Conservation (phyloP, 1,140 invertebrate genomes). For the Diorhabda sublineata region DNA sequence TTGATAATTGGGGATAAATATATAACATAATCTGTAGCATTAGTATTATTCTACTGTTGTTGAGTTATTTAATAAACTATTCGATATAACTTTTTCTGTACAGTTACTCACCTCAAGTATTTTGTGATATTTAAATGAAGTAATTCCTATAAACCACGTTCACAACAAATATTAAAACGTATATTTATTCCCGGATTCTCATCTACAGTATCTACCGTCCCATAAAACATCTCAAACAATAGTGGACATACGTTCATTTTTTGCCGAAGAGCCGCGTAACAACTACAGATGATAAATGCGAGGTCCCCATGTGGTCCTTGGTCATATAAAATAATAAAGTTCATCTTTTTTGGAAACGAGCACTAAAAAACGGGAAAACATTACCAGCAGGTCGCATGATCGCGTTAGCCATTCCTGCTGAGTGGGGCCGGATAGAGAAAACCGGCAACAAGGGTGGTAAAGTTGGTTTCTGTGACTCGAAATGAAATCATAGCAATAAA, state of each 20-base stretch:
- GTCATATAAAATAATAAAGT: conserved; percentile 38
- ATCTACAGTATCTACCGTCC: background rate
- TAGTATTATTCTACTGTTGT: too few species aligned
- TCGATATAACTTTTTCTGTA: too few species aligned
- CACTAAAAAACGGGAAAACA: conserved; percentile 44
- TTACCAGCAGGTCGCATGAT: conserved; percentile 45
- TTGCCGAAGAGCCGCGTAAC: conserved; percentile 13
- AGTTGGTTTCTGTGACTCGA: conserved; percentile 10
- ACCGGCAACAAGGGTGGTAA: conserved; percentile 17
- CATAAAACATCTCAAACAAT: conserved; percentile 20
- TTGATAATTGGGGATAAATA: too few species aligned
- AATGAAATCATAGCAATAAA: conserved; percentile 12
- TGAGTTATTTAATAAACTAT: too few species aligned
- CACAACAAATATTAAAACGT: too few species aligned
- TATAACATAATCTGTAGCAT: too few species aligned
- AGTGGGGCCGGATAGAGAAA: conserved; percentile 35
- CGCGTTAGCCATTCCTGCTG: conserved; percentile 39
- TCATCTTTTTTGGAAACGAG: conserved; percentile 38
- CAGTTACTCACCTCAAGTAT: too few species aligned
- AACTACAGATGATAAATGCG: conserved; percentile 39
- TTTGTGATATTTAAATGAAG: too few species aligned
- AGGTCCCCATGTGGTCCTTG: conserved; percentile 40
- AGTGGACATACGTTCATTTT: conserved; percentile 28
- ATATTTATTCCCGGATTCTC: background rate
- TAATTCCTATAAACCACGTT: too few species aligned